These are phyloP conservation scores for Chloebia gouldiae DNA, from an alignment of 2,113 vertebrate genomes.

Conservation along the genomic window DNA sequence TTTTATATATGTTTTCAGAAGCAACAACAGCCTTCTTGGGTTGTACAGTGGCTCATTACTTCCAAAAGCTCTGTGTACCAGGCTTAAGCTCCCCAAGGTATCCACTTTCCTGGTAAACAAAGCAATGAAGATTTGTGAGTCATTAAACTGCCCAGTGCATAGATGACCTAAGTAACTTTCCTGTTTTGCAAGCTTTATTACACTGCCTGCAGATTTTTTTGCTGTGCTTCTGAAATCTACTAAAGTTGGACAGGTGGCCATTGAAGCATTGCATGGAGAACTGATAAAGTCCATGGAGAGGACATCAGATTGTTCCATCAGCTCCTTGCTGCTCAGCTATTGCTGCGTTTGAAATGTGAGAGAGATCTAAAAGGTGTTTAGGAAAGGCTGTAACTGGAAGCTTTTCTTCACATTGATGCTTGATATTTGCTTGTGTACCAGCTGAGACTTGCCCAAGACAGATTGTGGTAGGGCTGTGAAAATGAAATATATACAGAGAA, in stretches of 20 bases:
- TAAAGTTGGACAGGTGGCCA: background rate
- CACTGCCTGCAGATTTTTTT: background rate
- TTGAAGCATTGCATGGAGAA: background rate
- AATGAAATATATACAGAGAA: background rate
- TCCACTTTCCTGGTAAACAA: background rate
- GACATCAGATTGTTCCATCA: background rate
- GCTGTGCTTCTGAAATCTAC: background rate
- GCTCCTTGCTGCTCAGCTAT: fast-evolving
- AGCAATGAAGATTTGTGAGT: background rate
- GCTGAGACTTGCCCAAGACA: background rate
- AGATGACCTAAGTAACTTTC: background rate
- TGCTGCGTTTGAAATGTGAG: background rate
- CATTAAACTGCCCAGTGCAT: background rate
- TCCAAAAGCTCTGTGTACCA: background rate
- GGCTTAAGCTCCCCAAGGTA: background rate
- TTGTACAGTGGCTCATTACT: background rate
- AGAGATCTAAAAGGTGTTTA: background rate
- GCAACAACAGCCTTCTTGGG: background rate
- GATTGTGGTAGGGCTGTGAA: background rate
- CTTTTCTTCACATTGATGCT: background rate
- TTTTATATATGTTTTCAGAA: background rate
- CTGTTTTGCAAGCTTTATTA: background rate
- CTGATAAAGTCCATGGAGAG: background rate
- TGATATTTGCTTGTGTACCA: background rate
- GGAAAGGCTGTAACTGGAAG: background rate